Conservation (phyloP, 2,888 invertebrate species). For the Yponomeuta cagnagella region DNA sequence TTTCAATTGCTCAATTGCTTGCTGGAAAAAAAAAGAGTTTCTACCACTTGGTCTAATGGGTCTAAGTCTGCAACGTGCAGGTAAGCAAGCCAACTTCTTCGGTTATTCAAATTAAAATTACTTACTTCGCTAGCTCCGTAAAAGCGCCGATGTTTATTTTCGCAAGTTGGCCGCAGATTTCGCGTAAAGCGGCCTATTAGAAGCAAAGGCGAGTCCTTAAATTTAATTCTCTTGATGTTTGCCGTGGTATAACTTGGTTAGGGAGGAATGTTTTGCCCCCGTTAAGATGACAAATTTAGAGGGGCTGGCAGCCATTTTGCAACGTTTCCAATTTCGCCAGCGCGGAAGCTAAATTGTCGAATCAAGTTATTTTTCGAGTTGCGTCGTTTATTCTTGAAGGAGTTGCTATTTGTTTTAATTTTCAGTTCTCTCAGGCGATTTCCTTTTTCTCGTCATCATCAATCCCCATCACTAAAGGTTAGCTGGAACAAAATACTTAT, state of each 20-base stretch:
- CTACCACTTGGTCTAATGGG: neutral
- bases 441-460: no score
- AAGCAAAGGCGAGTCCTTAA: conserved; percentile 32
- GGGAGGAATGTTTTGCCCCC: conserved; percentile 34
- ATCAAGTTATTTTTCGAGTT: conserved; percentile 1
- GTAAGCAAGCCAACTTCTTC: conserved; percentile 13
- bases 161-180: conserved; percentile 24
- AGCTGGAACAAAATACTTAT: no score
- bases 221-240: conserved; percentile 37
- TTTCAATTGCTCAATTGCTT: no score
- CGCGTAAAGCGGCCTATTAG: conserved; percentile 24
- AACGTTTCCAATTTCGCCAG: conserved; percentile 8
- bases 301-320: conserved; percentile 23
- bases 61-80: conserved; percentile 5
- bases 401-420: neutral
- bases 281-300: conserved; percentile 43
- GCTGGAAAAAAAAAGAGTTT: no score
- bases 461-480: no score
- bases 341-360: conserved; percentile 1
- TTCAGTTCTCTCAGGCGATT: neutral
- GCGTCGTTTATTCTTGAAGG: neutral
- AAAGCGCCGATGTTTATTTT: conserved; percentile 25
- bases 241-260: conserved; percentile 40
- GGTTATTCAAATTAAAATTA: conserved; percentile 33
- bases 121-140: conserved; percentile 25